A percentile compares a stretch with the other conserved stretches of the same genome.
phyloP scores from a whole-genome alignment of 1,140 invertebrate species.

The Trissolcus basalis region DNA sequence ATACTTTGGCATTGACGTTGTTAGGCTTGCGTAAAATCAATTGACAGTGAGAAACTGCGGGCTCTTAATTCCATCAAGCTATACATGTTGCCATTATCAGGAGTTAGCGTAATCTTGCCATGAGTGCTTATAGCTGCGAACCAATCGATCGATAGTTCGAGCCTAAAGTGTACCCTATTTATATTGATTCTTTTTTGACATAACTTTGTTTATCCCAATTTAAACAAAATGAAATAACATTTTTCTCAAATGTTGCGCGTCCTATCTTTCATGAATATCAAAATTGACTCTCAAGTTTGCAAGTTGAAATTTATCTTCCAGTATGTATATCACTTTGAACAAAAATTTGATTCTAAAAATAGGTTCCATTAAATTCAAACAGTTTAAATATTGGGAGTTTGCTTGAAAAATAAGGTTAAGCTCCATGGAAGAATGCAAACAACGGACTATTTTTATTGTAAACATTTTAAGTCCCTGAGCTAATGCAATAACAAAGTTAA shows the following conservation, averaged over 20 bases:
- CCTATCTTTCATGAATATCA: too few species aligned
- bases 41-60: conserved; percentile 38
- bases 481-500: conserved; percentile 54
- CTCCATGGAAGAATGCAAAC: not conserved
- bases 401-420: too few species aligned
- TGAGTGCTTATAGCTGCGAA: conserved; percentile 39
- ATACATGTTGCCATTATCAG: conserved; percentile 43
- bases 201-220: not conserved
- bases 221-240: too few species aligned
- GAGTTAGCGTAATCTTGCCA: conserved; percentile 54
- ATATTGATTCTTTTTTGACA: conserved; percentile 13
- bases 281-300: too few species aligned
- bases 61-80: conserved; percentile 43
- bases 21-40: conserved; percentile 49
- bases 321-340: not conserved
- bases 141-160: conserved; percentile 45
- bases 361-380: not conserved
- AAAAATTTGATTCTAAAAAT: not conserved
- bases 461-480: conserved; percentile 43
- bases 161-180: not conserved
- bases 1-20: conserved; percentile 34
- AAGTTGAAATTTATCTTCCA: not conserved
- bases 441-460: conserved; percentile 23
- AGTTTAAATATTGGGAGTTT: too few species aligned
- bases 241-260: too few species aligned